Base-by-base conservation (phyloP, 2,797 vertebrate genomes). In the Parotocinclus haroldoi region DNA sequence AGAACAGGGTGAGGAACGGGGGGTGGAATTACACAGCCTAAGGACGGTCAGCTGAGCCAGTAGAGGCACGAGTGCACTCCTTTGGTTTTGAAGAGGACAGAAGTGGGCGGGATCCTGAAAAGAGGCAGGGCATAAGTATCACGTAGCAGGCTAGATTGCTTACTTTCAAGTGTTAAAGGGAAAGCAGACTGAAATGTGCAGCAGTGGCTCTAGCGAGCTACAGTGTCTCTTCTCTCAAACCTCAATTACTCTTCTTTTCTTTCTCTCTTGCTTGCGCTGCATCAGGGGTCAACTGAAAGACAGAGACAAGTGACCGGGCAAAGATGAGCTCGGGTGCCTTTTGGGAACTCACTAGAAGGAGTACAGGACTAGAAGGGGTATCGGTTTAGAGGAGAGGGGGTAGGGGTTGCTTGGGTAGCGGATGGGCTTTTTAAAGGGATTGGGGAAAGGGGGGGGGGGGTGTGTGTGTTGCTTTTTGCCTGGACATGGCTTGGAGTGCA, bases 141-240 rank as follows among this genome's bases (percentile, higher is more conserved):
- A 87, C 88, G 88, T 93, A 96, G 93, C 95, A 95, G 85, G 92
- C 89, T 95, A 94, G 95, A 94, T 92, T 94, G 95, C 93, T 94
- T 93, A 92, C 86, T 88, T 91, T 90, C 92, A 88, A 91, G 90
- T 87, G 93, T 96, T 96, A 95, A 96, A 96, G 94, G 94, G 91
- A 92, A 94, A 91, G 89, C 89, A 87, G 85, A 89, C 85, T 86
- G 88, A 84, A 89, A 90, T 90, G 89, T 90, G 84, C 88, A 88
- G 68, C 83, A 84, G 80, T 89, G 85, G 77, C 89, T 93, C 91
- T 90, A 81, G 77, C 76, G 79, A 88, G 88, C 88, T 84, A 80
- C 90, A 91, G 88, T 89, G 87, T 85, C 85, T 86, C 82, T 76
- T 58, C 63, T 68, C 46, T 9, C 40, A 17, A 70, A 46, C 45